Percentiles rank a stretch among this genome's conserved stretches.
phyloP scores from a whole-genome alignment of 2,113 vertebrate genomes.

The Acinonyx jubatus region DNA sequence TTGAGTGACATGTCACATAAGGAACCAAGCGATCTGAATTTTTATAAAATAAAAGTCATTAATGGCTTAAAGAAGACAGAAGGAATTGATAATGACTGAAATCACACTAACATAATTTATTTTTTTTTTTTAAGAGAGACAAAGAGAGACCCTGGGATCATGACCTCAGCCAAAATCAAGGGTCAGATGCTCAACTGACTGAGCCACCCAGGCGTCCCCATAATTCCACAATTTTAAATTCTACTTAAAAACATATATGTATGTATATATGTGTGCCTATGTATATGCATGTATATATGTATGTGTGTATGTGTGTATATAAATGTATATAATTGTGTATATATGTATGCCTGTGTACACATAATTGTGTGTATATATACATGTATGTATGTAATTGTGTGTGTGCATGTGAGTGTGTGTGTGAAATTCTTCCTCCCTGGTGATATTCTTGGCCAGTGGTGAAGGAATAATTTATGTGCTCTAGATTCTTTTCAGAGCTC shows the following conservation, averaged over 20 bases:
- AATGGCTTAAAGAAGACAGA: not conserved
- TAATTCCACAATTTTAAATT: not conserved
- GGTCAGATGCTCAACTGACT: no score
- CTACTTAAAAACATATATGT: not conserved
- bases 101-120: not conserved
- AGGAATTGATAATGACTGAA: not conserved
- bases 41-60: not conserved
- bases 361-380: not conserved
- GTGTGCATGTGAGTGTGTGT: not conserved
- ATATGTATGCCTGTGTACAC: no score
- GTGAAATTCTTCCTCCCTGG: not conserved
- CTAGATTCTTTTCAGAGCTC: not conserved
- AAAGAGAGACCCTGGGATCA: no score
- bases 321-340: not conserved
- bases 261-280: not conserved
- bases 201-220: not conserved
- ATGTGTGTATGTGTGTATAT: not conserved
- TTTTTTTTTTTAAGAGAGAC: no score
- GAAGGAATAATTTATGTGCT: not conserved
- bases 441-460: accelerated
- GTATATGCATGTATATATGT: no score
- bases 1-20: not conserved
- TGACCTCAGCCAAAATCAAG: no score
- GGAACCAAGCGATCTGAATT: not conserved
- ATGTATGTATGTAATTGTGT: not conserved